These are phyloP conservation scores for Trichoplusia ni DNA, from an alignment of 1,140 invertebrate species.

Conservation along the genomic window DNA sequence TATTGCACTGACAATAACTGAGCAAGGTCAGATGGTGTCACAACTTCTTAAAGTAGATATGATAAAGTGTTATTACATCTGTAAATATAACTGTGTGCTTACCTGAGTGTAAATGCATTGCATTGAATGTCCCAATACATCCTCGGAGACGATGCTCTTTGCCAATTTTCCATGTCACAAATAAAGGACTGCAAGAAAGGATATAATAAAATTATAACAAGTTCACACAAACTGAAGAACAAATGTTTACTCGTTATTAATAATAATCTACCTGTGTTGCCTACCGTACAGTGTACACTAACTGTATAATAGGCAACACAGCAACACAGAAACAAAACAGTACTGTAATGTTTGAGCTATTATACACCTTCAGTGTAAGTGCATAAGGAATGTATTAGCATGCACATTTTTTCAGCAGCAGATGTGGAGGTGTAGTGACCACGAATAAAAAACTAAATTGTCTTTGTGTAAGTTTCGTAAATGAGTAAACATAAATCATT, in stretches of 20 bases:
- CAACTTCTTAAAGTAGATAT: background rate
- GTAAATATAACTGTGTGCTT: no score
- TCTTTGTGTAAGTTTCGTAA: slow-evolving; percentile 22
- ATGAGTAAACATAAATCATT: slow-evolving; percentile 24
- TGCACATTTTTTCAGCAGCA: slow-evolving; percentile 22
- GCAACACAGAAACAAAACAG: slow-evolving; percentile 6
- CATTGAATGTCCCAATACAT: slow-evolving; percentile 98
- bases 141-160: slow-evolving; percentile 94
- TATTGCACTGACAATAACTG: background rate
- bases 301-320: slow-evolving; percentile 9
- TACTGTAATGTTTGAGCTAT: background rate
- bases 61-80: no score
- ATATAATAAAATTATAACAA: background rate
- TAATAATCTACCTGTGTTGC: slow-evolving; percentile 3
- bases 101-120: slow-evolving; percentile 94
- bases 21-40: background rate
- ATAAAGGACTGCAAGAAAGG: slow-evolving; percentile 92
- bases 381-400: slow-evolving; percentile 18
- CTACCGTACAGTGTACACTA: slow-evolving; percentile 8
- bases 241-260: background rate
- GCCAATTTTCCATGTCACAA: slow-evolving; percentile 99
- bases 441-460: slow-evolving; percentile 21
- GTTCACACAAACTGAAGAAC: background rate
- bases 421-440: slow-evolving; percentile 17
- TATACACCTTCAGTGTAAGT: background rate